Base-by-base conservation (phyloP, 2,888 invertebrate genomes). In the Troilus luridus region DNA sequence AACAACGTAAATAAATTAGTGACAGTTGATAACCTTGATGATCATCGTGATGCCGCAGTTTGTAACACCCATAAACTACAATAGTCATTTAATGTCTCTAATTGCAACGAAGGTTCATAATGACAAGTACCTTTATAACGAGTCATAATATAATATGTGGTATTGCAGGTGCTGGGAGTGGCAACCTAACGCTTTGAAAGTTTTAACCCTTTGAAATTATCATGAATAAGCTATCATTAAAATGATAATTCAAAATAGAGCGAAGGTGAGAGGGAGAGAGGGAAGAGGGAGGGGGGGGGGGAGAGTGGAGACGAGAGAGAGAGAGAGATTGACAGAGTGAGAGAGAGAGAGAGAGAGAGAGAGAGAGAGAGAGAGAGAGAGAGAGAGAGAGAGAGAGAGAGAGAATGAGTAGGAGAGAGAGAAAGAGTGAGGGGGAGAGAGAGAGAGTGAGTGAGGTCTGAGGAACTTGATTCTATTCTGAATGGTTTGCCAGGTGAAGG, bases 401-500 rank as follows among this genome's bases (percentile, higher is more conserved):
- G n/a, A n/a, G n/a, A n/a, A n/a, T n/a, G n/a, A n/a, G n/a, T n/a
- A n/a, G n/a, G n/a, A n/a, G n/a, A n/a, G n/a, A n/a, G n/a, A n/a
- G n/a, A n/a, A n/a, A n/a, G n/a, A n/a, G n/a, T n/a, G n/a, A n/a
- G n/a, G n/a, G n/a, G n/a, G n/a, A n/a, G n/a, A n/a, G n/a, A n/a
- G n/a, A n/a, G n/a, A n/a, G n/a, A n/a, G n/a, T n/a, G n/a, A n/a
- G n/a, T n/a, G n/a, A n/a, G n/a, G 27, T 27, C 67, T 67, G 5
- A 72, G 72, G 27, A 27, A 14, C 72, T 72, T 72, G 72, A 27
- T 72, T 72, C 72, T 27, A 27, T 27, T 41, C n/a, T 72, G 72
- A 72, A 72, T 72, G 72, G 72, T 27, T 72, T 27, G 27, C 11
- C 27, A 72, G 72, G 72, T 72, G 72, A 72, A 72, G 72, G 72